A percentile compares a stretch with the other conserved stretches of the same genome.
phyloP scores from a whole-genome alignment of 2,113 vertebrate species.

The Muntiacus reevesi region DNA sequence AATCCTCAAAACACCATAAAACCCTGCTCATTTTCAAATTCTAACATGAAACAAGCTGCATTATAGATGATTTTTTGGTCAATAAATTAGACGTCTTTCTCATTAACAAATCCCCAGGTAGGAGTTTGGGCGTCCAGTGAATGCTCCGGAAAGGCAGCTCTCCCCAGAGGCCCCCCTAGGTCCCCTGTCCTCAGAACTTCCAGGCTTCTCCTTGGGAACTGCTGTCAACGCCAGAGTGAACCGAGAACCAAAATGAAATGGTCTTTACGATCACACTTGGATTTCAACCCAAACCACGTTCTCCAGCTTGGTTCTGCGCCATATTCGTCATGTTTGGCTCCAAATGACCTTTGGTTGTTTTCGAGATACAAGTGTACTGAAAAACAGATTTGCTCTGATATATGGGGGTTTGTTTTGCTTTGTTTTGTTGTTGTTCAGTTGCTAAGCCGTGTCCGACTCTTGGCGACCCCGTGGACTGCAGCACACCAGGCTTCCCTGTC shows the following conservation, averaged over 20 bases:
- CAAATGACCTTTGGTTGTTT: background rate
- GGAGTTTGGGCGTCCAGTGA: accelerated
- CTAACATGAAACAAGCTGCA: background rate
- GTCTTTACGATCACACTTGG: background rate
- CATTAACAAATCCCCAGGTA: background rate
- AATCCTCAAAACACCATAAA: background rate
- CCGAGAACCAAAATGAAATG: accelerated
- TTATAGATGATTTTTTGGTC: background rate
- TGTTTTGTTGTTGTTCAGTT: background rate
- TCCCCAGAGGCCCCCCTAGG: accelerated
- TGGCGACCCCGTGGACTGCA: background rate
- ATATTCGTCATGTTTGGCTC: background rate
- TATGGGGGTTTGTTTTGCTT: background rate
- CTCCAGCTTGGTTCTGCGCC: accelerated
- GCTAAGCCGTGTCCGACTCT: background rate
- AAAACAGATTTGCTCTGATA: accelerated
- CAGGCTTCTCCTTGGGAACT: background rate
- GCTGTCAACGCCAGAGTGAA: background rate
- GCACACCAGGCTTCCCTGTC: background rate
- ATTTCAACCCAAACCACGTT: accelerated
- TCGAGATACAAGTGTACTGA: background rate
- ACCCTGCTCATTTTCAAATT: background rate
- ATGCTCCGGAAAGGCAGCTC: accelerated
- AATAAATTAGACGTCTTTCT: background rate
- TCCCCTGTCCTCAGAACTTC: accelerated